These are phyloP conservation scores for Daubentonia madagascariensis DNA, from an alignment of 2,113 vertebrate genomes.

Conservation along the genomic window DNA sequence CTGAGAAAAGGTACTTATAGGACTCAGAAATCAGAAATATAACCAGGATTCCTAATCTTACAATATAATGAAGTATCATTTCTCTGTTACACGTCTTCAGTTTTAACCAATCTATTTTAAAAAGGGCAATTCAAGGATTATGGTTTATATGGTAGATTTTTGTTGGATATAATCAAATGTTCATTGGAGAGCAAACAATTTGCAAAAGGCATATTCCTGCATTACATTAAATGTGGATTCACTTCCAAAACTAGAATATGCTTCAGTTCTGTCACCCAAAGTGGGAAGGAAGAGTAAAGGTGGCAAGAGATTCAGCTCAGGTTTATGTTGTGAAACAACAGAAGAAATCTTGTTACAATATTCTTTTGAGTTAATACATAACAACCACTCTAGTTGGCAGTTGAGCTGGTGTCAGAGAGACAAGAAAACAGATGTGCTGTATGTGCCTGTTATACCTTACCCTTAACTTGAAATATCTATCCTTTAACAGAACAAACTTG, in stretches of 20 bases:
- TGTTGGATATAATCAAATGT: slow-evolving; percentile 15
- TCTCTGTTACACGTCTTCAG: background rate
- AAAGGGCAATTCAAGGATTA: slow-evolving; percentile 24
- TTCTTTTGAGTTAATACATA: background rate
- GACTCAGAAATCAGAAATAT: background rate
- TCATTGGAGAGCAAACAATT: slow-evolving; percentile 2
- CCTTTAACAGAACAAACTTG: background rate
- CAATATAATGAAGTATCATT: background rate
- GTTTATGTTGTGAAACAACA: slow-evolving; percentile 43
- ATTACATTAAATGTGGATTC: background rate
- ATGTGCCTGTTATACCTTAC: background rate
- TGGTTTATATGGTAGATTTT: background rate
- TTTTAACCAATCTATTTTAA: background rate
- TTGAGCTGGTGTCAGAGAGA: background rate
- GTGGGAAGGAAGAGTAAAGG: slow-evolving; percentile 11
- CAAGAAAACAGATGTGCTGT: background rate
- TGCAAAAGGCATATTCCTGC: slow-evolving; percentile 8
- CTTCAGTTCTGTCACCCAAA: slow-evolving; percentile 23
- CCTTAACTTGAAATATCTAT: slow-evolving; percentile 10
- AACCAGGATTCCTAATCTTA: background rate
- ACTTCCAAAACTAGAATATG: slow-evolving; percentile 31
- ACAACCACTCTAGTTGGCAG: slow-evolving; percentile 12
- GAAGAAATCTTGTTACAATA: background rate
- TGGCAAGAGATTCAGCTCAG: slow-evolving; percentile 28
- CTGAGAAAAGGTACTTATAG: background rate